Evolutionary conservation across 2,888 invertebrate species (phyloP).

Genomic region (Drosophila glabriapex): DNA sequence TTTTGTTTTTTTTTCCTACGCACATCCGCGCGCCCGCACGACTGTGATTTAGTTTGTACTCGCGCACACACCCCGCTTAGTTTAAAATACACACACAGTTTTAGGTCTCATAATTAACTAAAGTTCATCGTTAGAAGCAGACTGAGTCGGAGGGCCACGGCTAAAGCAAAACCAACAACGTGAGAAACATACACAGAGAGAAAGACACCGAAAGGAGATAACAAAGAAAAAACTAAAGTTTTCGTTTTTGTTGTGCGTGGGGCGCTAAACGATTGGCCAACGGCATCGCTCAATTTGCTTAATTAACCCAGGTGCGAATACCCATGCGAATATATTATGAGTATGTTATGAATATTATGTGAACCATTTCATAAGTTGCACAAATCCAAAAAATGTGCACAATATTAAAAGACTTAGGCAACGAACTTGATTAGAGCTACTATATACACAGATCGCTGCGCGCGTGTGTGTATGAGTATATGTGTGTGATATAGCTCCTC

Average conservation of each 20-base stretch:
- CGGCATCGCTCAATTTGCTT: constrained; percentile 59
- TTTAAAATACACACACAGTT: constrained; percentile 21
- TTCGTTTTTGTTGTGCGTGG: constrained; percentile 48
- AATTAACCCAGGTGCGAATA: constrained; percentile 74
- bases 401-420: constrained; percentile 57
- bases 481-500: constrained; percentile 14
- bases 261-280: constrained; percentile 57
- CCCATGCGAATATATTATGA: constrained; percentile 24
- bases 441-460: background rate
- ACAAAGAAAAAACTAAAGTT: constrained; percentile 3
- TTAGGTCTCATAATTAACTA: constrained; percentile 46
- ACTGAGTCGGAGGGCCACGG: background rate
- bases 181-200: background rate
- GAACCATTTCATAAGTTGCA: constrained; percentile 36
- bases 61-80: constrained; percentile 39
- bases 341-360: constrained; percentile 31
- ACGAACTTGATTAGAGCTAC: constrained; percentile 58
- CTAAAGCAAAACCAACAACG: constrained; percentile 5
- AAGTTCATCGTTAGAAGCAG: constrained; percentile 18
- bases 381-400: constrained; percentile 9
- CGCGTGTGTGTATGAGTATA: background rate
- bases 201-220: constrained; percentile 4
- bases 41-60: constrained; percentile 58
- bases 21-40: constrained; percentile 47
- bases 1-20: constrained; percentile 41